Conservation (phyloP, 1,140 invertebrate genomes). For the Caenorhabditis tropicalis region DNA sequence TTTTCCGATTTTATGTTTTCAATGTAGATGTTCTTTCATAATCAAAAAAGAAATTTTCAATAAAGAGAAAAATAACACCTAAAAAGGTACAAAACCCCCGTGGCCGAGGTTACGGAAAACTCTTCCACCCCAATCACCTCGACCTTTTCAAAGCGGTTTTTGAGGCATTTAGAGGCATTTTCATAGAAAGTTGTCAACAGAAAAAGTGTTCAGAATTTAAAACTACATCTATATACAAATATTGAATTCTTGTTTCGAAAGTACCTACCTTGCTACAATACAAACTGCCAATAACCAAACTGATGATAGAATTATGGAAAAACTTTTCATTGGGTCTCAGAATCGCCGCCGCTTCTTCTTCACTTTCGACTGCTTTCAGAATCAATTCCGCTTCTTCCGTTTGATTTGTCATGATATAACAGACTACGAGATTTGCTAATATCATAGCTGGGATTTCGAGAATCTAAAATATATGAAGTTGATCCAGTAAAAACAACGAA, state of each 20-base stretch:
- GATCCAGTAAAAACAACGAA: conserved; percentile 67
- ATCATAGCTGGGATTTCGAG: conserved; percentile 93
- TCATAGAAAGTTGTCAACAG: too few relatives aligned
- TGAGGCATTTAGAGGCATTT: too few relatives aligned
- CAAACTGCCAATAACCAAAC: conserved; percentile 94
- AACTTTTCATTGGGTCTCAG: conserved; percentile 93
- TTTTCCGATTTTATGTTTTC: too few relatives aligned
- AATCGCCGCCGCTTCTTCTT: conserved; percentile 87
- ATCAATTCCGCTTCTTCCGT: conserved; percentile 95
- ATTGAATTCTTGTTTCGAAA: not conserved
- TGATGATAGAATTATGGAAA: conserved; percentile 97
- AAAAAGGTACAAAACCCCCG: too few relatives aligned
- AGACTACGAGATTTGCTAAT: conserved; percentile 95
- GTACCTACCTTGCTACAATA: conserved; percentile 85
- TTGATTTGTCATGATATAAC: conserved; percentile 97
- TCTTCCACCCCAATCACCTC: too few relatives aligned
- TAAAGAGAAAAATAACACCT: too few relatives aligned
- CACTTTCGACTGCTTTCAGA: conserved; percentile 92
- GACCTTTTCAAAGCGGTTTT: too few relatives aligned
- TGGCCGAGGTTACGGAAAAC: too few relatives aligned
- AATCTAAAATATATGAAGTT: conserved; percentile 76
- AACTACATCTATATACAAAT: too few relatives aligned
- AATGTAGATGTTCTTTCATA: too few relatives aligned
- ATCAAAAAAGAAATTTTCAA: too few relatives aligned
- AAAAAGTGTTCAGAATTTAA: too few relatives aligned